Conservation (phyloP, 2,888 invertebrate species). For the Mylabris sibirica region DNA sequence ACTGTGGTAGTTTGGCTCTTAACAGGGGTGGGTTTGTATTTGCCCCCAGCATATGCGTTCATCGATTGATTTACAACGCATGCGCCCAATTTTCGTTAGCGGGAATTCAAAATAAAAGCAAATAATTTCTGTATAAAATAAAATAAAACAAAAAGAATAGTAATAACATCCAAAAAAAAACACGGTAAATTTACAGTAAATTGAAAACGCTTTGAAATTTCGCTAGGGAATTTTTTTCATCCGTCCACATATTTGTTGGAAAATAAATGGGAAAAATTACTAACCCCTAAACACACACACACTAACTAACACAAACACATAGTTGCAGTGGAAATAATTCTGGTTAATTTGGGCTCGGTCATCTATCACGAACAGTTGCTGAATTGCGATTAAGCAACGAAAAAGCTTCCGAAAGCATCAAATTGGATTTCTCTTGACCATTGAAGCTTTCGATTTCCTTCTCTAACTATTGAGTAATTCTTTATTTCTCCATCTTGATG, state of each 20-base stretch:
- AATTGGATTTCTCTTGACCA: constrained; percentile 15
- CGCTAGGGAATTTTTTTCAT: not conserved
- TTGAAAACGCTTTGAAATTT: not conserved
- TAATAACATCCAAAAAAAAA: not conserved
- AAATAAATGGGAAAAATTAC: not conserved
- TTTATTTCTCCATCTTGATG: not conserved
- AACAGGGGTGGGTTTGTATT: constrained; percentile 51
- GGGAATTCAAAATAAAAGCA: constrained; percentile 40
- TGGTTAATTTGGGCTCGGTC: constrained; percentile 4
- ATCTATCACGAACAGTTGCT: constrained; percentile 17
- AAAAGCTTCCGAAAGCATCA: constrained; percentile 11
- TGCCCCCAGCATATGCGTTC: constrained; percentile 43
- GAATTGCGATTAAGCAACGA: constrained; percentile 14
- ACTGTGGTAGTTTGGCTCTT: constrained; percentile 48
- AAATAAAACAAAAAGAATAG: not conserved
- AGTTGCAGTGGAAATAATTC: not conserved
- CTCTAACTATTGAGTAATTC: not conserved
- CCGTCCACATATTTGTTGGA: not conserved
- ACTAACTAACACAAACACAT: no score
- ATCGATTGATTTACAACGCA: constrained; percentile 41
- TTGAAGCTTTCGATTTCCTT: not conserved
- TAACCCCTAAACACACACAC: no score
- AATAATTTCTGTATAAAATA: constrained; percentile 10
- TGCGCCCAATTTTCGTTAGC: constrained; percentile 39
- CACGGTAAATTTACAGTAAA: not conserved